Conservation (phyloP, 1,140 invertebrate species). For the Drosophila funebris region DNA sequence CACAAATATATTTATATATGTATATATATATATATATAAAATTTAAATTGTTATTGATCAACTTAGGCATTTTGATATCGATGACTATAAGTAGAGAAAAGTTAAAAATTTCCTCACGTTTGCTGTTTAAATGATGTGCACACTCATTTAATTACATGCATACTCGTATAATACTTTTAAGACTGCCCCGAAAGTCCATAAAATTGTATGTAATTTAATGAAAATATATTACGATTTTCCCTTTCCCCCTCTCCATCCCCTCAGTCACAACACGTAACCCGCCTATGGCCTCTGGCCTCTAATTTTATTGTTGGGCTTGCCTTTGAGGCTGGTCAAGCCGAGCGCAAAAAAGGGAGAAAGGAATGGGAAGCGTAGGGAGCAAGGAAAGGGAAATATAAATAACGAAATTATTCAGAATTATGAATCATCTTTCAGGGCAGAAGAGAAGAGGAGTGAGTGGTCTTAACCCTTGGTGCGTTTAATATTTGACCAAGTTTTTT, state of each 20-base stretch:
- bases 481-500: slow-evolving; percentile 68
- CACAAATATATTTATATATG: too few species aligned
- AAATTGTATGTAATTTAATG: slow-evolving; percentile 71
- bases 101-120: too few species aligned
- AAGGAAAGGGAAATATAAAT: slow-evolving; percentile 57
- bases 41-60: too few species aligned
- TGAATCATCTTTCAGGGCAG: slow-evolving; percentile 47
- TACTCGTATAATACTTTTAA: slow-evolving; percentile 53
- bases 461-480: slow-evolving; percentile 66
- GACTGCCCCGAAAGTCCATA: slow-evolving; percentile 46
- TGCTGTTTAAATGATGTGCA: slow-evolving; percentile 35
- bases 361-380: too few species aligned
- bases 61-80: too few species aligned
- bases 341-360: neutral
- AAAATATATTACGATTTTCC: slow-evolving; percentile 66
- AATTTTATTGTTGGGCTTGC: slow-evolving; percentile 60
- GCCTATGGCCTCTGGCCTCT: slow-evolving; percentile 18
- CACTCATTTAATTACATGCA: slow-evolving; percentile 50
- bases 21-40: too few species aligned
- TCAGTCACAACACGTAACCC: neutral
- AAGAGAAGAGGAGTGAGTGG: neutral
- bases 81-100: too few species aligned
- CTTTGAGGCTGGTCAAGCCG: slow-evolving; percentile 49
- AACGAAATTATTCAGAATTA: slow-evolving; percentile 79
- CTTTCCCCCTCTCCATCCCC: neutral